A percentile compares a stretch with the other conserved stretches of the same genome.
phyloP scores from a whole-genome alignment of 2,797 vertebrate genomes.

The Gymnopithys bicolor region DNA sequence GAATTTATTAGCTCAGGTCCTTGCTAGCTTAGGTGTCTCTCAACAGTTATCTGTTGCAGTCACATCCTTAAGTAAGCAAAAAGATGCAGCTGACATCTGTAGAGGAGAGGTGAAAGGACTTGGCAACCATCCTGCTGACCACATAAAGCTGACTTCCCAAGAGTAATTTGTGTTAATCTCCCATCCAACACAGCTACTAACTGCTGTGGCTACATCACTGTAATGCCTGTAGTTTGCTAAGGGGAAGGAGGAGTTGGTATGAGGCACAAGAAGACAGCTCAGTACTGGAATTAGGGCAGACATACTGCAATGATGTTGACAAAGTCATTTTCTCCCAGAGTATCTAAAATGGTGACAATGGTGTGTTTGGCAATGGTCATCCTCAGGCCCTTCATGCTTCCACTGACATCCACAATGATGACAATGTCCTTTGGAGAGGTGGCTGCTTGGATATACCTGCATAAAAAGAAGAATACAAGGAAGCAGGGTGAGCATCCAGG shows the following conservation, averaged over 20 bases:
- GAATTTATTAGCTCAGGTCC: background rate
- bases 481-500: background rate
- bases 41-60: background rate
- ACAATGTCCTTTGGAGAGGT: constrained; percentile 96
- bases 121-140: background rate
- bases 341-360: constrained; percentile 91
- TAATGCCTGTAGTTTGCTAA: background rate
- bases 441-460: constrained; percentile 95
- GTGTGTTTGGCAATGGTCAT: constrained; percentile 96
- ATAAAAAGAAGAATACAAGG: background rate
- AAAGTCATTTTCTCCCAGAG: constrained; percentile 95
- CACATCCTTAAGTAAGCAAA: background rate
- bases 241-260: background rate
- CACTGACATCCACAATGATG: constrained; percentile 92
- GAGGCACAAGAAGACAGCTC: background rate
- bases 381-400: constrained; percentile 95
- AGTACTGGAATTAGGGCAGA: background rate
- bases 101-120: background rate
- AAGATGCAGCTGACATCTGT: background rate
- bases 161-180: background rate
- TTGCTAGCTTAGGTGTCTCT: background rate
- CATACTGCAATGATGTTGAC: constrained; percentile 93
- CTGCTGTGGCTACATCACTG: background rate
- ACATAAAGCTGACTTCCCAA: background rate
- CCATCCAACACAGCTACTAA: background rate